phyloP scores from a whole-genome alignment of 2,113 vertebrate genomes.

The Theristicus caerulescens region DNA sequence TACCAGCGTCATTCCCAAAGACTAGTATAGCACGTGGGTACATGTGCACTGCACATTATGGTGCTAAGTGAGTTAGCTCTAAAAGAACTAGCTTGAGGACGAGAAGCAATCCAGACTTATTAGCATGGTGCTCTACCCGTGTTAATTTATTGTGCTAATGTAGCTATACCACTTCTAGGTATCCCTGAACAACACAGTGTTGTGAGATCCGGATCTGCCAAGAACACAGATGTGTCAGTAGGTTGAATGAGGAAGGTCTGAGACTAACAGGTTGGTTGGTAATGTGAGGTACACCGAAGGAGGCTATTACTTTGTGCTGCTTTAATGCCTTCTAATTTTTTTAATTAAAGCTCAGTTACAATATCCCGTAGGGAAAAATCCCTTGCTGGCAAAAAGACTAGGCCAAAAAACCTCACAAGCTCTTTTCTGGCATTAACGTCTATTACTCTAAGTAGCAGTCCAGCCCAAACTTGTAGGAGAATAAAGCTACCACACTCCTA shows the following conservation, averaged over 20 bases:
- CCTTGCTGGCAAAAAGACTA: background rate
- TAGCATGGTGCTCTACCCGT: conserved; percentile 13
- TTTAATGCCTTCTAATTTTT: conserved; percentile 67
- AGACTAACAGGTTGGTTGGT: conserved; percentile 33
- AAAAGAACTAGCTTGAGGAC: conserved; percentile 32
- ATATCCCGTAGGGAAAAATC: conserved; percentile 34
- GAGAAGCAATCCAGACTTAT: conserved; percentile 15
- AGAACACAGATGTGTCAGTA: conserved; percentile 11
- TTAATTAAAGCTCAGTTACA: conserved; percentile 53
- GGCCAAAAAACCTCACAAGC: conserved; percentile 34
- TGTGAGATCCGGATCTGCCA: background rate
- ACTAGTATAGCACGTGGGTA: background rate
- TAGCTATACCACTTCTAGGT: background rate
- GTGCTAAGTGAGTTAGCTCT: background rate
- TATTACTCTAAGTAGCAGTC: conserved; percentile 39
- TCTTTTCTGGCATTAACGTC: conserved; percentile 13
- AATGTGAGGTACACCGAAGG: conserved; percentile 42
- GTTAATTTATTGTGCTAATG: conserved; percentile 21
- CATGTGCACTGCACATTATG: background rate
- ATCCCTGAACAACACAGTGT: background rate
- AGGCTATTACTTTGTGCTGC: conserved; percentile 52
- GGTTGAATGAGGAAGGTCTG: conserved; percentile 15
- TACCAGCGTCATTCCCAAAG: background rate
- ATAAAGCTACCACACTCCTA: conserved; percentile 49
- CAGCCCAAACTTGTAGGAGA: conserved; percentile 60